Conservation (phyloP, 2,797 vertebrate genomes). For the Anguilla pacifica region DNA sequence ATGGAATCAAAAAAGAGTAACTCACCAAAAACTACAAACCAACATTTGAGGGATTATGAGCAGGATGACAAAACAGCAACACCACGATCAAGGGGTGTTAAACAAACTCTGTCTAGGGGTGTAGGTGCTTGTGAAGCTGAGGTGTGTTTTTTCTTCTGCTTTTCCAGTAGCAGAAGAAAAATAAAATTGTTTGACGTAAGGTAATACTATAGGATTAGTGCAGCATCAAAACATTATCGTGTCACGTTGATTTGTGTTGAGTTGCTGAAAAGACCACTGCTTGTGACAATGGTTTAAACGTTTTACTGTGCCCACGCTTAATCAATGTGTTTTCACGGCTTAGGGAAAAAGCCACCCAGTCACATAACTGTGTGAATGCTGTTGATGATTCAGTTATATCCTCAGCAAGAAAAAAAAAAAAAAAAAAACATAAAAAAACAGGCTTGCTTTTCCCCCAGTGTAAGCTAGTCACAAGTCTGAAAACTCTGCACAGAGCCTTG, state of each 20-base stretch:
- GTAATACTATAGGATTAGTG: constrained; percentile 5
- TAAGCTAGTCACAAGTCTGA: background rate
- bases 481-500: background rate
- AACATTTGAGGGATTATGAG: constrained; percentile 19
- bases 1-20: background rate
- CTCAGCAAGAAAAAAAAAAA: background rate
- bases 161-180: constrained; percentile 2
- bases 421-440: background rate
- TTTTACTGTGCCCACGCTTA: background rate
- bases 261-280: constrained; percentile 5
- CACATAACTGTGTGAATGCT: background rate
- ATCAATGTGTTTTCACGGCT: background rate
- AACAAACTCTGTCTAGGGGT: background rate
- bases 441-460: background rate
- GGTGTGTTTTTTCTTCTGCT: background rate
- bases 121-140: background rate
- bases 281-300: constrained; percentile 1
- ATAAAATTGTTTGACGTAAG: background rate
- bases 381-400: background rate
- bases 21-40: constrained; percentile 26
- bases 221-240: background rate
- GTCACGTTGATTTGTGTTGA: constrained; percentile 1
- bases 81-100: constrained; percentile 12
- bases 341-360: background rate
- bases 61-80: constrained; percentile 1